Conservation (phyloP, 1,140 invertebrate species). For the Pachyrhynchus sulphureomaculatus region DNA sequence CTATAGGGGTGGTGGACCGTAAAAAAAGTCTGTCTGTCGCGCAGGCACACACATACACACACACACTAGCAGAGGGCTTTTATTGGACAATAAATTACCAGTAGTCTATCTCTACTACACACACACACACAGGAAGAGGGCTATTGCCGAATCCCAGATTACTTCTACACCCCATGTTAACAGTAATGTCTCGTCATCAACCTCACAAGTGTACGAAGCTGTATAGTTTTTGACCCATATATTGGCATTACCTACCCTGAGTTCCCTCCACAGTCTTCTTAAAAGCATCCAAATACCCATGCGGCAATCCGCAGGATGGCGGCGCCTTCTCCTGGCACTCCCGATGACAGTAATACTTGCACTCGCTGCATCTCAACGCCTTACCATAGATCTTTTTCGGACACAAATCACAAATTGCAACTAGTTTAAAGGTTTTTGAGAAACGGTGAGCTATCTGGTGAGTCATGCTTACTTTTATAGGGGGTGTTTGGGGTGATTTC, state of each 20-base stretch:
- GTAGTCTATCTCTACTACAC: too few species aligned
- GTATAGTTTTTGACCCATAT: too few species aligned
- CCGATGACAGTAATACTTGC: constrained; percentile 88
- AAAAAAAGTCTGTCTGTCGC: too few species aligned
- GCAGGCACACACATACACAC: too few species aligned
- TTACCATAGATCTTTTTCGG: constrained; percentile 86
- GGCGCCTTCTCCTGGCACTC: constrained; percentile 90
- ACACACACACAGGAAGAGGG: too few species aligned
- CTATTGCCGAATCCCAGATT: too few species aligned
- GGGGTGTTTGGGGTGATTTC: constrained; percentile 64
- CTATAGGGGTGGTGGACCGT: too few species aligned
- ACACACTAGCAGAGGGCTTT: too few species aligned
- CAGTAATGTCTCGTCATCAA: too few species aligned
- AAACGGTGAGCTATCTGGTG: constrained; percentile 92
- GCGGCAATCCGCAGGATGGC: constrained; percentile 86
- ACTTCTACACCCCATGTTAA: too few species aligned
- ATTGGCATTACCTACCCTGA: constrained; percentile 12
- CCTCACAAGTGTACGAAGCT: too few species aligned
- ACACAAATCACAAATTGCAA: constrained; percentile 88
- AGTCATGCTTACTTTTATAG: constrained; percentile 76
- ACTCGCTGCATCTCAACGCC: constrained; percentile 88
- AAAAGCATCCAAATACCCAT: constrained; percentile 79
- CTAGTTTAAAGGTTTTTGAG: constrained; percentile 83
- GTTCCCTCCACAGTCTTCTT: constrained; percentile 55
- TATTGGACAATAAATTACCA: too few species aligned